Evolutionary conservation across 2,797 vertebrate species (phyloP).

Genomic region (Lepilemur ruficaudatus): DNA sequence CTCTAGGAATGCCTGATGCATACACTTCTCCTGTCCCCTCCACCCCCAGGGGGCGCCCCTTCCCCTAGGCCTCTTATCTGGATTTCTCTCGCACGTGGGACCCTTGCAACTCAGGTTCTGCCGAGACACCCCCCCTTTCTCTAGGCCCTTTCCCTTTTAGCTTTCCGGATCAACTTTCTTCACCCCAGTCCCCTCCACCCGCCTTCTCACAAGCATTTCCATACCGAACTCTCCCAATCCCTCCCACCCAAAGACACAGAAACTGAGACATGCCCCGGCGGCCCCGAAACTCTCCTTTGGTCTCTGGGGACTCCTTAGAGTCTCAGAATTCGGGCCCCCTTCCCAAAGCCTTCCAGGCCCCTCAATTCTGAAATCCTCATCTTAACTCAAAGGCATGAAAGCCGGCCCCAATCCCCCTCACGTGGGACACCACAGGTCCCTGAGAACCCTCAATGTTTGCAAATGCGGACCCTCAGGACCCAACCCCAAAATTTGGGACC

Average conservation of each 20-base stretch:
- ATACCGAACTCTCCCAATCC: background rate
- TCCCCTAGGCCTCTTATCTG: background rate
- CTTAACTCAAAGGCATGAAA: background rate
- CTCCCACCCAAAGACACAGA: slow-evolving; percentile 1
- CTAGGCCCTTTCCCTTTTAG: background rate
- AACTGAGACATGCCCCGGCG: background rate
- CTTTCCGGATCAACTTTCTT: background rate
- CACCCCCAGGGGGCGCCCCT: slow-evolving; percentile 53
- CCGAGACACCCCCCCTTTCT: background rate
- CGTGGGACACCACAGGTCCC: slow-evolving; percentile 23
- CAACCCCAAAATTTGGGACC: background rate
- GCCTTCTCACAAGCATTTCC: background rate
- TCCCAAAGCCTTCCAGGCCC: background rate
- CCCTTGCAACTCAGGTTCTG: slow-evolving; percentile 32
- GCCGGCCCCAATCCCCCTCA: background rate
- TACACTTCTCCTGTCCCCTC: background rate
- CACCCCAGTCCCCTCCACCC: background rate
- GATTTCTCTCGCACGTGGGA: slow-evolving; percentile 56
- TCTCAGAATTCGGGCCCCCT: background rate
- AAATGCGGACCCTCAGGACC: background rate
- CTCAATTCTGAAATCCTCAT: background rate
- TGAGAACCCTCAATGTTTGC: background rate
- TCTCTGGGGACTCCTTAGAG: background rate
- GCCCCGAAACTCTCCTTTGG: background rate
- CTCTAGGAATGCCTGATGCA: background rate